phyloP scores from a whole-genome alignment of 2,888 invertebrate species.

The Macrosiphum euphorbiae region DNA sequence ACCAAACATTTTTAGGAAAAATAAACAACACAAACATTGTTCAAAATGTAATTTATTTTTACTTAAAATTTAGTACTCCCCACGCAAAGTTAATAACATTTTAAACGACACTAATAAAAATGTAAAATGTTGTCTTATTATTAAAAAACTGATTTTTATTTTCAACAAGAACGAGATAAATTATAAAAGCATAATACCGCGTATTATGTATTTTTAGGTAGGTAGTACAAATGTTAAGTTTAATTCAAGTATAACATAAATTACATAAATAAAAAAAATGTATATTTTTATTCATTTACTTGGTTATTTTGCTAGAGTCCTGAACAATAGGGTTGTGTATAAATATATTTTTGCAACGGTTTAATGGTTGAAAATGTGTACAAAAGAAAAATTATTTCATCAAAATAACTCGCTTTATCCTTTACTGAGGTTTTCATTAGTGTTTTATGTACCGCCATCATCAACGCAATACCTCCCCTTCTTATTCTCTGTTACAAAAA shows the following conservation, averaged over 20 bases:
- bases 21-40: not conserved
- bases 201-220: slow-evolving; percentile 29
- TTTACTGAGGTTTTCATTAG: slow-evolving; percentile 55
- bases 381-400: slow-evolving; percentile 61
- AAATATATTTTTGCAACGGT: slow-evolving; percentile 50
- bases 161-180: not conserved
- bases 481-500: slow-evolving; percentile 41
- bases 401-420: slow-evolving; percentile 61
- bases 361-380: slow-evolving; percentile 46
- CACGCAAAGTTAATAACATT: not conserved
- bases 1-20: not conserved
- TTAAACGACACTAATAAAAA: not conserved
- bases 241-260: slow-evolving; percentile 25
- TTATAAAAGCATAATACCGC: not conserved
- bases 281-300: slow-evolving; percentile 46
- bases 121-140: not conserved
- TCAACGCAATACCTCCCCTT: slow-evolving; percentile 27
- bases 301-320: slow-evolving; percentile 32
- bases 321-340: slow-evolving; percentile 52
- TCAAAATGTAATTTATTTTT: not conserved
- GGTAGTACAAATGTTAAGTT: slow-evolving; percentile 9
- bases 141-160: slow-evolving; percentile 4
- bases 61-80: not conserved
- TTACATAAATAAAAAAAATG: slow-evolving; percentile 39
- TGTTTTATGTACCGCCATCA: slow-evolving; percentile 37